phyloP scores from a whole-genome alignment of 2,797 vertebrate genomes.

The Hirundo rustica region DNA sequence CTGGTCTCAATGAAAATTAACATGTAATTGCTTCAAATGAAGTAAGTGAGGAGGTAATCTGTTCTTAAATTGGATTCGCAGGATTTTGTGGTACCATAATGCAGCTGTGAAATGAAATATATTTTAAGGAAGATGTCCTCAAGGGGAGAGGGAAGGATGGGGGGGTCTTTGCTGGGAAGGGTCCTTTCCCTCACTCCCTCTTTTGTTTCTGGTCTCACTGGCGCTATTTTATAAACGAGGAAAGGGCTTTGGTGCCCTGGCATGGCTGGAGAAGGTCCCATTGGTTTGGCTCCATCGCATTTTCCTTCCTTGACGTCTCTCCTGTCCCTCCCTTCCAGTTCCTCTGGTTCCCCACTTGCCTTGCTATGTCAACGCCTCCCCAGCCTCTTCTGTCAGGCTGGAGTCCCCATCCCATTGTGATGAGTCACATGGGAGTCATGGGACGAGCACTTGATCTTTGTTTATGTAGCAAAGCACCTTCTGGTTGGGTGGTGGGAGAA shows the following conservation, averaged over 20 bases:
- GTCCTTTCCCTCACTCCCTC: background rate
- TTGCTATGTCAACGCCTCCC: background rate
- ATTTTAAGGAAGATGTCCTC: slow-evolving; percentile 83
- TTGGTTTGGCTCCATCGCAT: background rate
- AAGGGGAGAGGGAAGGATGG: slow-evolving; percentile 69
- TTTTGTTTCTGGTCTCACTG: slow-evolving; percentile 11
- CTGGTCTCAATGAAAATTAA: slow-evolving; percentile 88
- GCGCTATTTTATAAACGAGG: background rate
- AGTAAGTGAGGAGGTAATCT: slow-evolving; percentile 89
- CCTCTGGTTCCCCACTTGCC: background rate
- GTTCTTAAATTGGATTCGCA: slow-evolving; percentile 88
- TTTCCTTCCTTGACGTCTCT: background rate
- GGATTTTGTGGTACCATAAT: slow-evolving; percentile 86
- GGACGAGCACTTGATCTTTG: background rate
- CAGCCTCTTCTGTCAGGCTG: background rate
- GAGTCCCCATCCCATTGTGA: no score
- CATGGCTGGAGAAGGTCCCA: background rate
- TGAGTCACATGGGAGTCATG: background rate
- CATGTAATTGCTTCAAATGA: slow-evolving; percentile 89
- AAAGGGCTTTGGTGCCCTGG: background rate
- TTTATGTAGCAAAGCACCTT: background rate
- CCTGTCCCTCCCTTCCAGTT: background rate
- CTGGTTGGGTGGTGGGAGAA: background rate
- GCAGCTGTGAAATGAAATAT: slow-evolving; percentile 85
- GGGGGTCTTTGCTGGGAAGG: background rate